A percentile compares a stretch with the other conserved stretches of the same genome.
Conservation (phyloP, 64 coral and sea anemone genomes). For the Montipora capricornis region DNA sequence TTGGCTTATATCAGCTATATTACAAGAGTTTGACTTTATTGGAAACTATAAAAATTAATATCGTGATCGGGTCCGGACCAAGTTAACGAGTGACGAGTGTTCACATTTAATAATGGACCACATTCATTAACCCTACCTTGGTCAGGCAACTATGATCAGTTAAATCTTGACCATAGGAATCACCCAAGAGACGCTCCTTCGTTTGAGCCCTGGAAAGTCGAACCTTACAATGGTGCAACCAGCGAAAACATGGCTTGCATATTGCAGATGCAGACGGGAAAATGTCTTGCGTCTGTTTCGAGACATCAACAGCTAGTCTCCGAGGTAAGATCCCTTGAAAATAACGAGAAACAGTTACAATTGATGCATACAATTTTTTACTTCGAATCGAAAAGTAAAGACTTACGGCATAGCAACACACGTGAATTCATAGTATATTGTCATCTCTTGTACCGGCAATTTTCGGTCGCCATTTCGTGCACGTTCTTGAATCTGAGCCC, state of each 20-base stretch:
- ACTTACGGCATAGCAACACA: slow-evolving; percentile 71
- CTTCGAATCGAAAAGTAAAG: background rate
- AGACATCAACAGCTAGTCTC: background rate
- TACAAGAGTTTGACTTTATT: too few species aligned
- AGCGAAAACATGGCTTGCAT: background rate
- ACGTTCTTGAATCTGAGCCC: background rate
- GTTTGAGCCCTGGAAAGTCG: background rate
- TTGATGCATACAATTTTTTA: background rate
- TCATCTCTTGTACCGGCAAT: slow-evolving; percentile 20
- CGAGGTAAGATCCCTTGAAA: slow-evolving; percentile 3
- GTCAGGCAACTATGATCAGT: background rate
- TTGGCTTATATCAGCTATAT: background rate
- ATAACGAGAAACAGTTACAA: background rate
- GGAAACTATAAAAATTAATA: too few species aligned
- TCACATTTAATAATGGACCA: too few species aligned
- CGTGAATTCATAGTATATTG: slow-evolving; percentile 58
- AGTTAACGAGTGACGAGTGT: too few species aligned
- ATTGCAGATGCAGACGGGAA: background rate
- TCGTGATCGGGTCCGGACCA: too few species aligned
- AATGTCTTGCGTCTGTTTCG: background rate
- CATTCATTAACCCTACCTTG: background rate
- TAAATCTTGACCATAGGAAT: slow-evolving; percentile 6
- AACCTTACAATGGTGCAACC: slow-evolving; percentile 10
- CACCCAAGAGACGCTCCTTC: slow-evolving; percentile 18
- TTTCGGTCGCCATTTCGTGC: slow-evolving; percentile 66